Evolutionary conservation across 2,113 vertebrate genomes (phyloP).

Genomic region (Gopherus evgoodei): DNA sequence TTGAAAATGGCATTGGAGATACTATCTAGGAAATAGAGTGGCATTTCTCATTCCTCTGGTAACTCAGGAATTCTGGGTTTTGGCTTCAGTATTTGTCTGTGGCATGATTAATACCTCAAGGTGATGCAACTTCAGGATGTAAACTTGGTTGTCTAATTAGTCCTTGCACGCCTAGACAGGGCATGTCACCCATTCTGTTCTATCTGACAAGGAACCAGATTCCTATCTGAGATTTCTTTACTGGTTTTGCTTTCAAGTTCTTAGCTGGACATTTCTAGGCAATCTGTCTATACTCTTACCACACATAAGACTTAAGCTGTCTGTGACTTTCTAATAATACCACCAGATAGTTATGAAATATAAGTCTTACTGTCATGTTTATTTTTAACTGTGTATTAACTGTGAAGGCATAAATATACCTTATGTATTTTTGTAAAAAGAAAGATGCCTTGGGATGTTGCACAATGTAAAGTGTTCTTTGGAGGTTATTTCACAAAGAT

Average conservation of each 20-base stretch:
- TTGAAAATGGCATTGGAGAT: neutral
- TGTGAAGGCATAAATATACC: neutral
- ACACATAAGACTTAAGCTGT: neutral
- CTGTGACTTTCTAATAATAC: neutral
- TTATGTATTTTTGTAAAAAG: neutral
- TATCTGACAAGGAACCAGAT: neutral
- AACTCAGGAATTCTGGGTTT: neutral
- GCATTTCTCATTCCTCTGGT: neutral
- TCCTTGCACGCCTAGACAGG: neutral
- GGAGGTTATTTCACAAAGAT: neutral
- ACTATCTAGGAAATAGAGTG: neutral
- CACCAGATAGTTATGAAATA: neutral
- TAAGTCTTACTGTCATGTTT: neutral
- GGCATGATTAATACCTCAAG: neutral
- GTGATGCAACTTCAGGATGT: neutral
- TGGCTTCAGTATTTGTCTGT: neutral
- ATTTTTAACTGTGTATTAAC: neutral
- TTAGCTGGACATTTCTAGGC: neutral
- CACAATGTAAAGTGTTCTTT: neutral
- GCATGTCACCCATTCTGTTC: neutral
- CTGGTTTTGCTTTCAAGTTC: neutral
- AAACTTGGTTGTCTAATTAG: neutral
- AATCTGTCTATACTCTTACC: neutral
- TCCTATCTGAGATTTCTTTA: neutral
- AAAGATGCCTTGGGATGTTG: neutral